Evolutionary conservation across 2,113 vertebrate genomes (phyloP).

Genomic region (Nesogale talazaci): DNA sequence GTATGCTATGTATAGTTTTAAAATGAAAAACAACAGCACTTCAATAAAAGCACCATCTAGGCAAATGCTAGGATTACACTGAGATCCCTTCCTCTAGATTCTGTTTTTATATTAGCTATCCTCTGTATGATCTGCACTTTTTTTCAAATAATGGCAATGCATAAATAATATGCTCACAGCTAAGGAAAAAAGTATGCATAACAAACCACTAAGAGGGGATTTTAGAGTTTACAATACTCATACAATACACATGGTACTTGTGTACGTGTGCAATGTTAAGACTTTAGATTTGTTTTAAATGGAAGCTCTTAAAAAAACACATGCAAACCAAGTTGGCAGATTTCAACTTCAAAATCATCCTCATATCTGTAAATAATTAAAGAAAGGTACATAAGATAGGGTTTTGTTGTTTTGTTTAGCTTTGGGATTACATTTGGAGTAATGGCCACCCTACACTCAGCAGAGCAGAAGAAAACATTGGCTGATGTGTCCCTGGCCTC

Average conservation of each 20-base stretch:
- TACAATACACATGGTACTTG: too few relatives aligned
- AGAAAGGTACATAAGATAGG: neutral
- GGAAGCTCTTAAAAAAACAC: neutral
- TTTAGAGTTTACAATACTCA: too few relatives aligned
- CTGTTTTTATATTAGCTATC: neutral
- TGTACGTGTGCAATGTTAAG: too few relatives aligned
- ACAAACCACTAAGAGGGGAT: too few relatives aligned
- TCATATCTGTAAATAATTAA: conserved; percentile 11
- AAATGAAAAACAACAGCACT: neutral
- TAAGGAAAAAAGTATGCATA: too few relatives aligned
- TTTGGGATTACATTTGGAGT: too few relatives aligned
- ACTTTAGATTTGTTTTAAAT: neutral
- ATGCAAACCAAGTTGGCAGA: neutral
- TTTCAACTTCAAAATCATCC: neutral
- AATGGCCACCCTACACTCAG: too few relatives aligned
- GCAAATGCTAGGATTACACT: neutral
- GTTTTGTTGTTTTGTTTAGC: too few relatives aligned
- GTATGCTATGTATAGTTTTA: neutral
- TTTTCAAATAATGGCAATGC: too few relatives aligned
- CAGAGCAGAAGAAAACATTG: too few relatives aligned
- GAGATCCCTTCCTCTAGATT: neutral
- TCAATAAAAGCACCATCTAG: neutral
- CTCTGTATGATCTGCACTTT: neutral
- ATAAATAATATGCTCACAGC: too few relatives aligned
- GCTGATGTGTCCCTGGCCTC: too few relatives aligned